Conservation (phyloP, 2,797 vertebrate species). For the Melanotaenia maccullochi region DNA sequence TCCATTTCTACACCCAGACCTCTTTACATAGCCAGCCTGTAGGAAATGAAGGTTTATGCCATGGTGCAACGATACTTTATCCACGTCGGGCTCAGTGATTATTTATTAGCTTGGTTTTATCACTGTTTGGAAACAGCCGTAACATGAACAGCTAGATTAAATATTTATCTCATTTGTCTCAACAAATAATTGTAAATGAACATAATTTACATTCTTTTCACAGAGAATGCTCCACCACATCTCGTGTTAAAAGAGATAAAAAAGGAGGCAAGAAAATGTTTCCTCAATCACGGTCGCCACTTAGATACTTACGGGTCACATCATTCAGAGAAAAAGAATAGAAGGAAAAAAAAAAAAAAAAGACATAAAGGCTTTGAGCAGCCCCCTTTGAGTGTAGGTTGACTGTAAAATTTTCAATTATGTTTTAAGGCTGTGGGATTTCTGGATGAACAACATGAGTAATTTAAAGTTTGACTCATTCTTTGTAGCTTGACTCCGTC, state of each 20-base stretch:
- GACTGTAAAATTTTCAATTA: conserved; percentile 43
- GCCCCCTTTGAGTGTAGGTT: conserved; percentile 14
- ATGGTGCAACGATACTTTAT: too few relatives aligned
- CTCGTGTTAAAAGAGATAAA: neutral
- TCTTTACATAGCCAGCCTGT: too few relatives aligned
- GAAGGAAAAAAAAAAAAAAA: neutral
- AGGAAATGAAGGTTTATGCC: too few relatives aligned
- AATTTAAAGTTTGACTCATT: conserved; percentile 39
- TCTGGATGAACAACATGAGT: conserved; percentile 23
- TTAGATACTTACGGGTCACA: conserved; percentile 4
- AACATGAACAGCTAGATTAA: too few relatives aligned
- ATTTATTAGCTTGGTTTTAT: too few relatives aligned
- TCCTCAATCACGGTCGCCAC: neutral
- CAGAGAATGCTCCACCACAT: neutral
- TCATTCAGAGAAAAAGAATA: neutral
- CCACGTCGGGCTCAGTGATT: neutral
- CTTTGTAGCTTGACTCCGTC: conserved; percentile 18
- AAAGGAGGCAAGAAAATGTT: neutral
- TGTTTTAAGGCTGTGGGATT: conserved; percentile 24
- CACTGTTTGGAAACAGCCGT: too few relatives aligned
- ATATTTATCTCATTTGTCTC: neutral
- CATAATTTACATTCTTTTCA: neutral
- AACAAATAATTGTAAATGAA: neutral
- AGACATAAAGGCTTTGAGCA: neutral
- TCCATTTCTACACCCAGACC: too few relatives aligned